These are phyloP conservation scores for Poeciliopsis turrubarensis DNA, from an alignment of 2,113 vertebrate species.

Conservation along the genomic window DNA sequence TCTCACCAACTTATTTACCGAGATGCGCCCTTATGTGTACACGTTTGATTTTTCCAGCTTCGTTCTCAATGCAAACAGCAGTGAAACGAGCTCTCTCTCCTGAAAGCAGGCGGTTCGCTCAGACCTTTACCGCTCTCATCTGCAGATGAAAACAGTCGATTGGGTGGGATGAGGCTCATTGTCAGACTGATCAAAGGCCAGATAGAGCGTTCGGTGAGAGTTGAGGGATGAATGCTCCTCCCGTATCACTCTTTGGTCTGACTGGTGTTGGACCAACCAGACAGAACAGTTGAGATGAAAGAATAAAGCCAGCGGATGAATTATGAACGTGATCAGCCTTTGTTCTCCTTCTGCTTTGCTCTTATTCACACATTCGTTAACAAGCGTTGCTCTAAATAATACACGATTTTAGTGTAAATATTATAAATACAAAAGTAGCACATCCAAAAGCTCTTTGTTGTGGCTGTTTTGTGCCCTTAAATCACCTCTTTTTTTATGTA, in stretches of 20 bases:
- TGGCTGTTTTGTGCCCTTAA: neutral
- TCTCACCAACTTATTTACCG: neutral
- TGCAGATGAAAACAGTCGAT: slow-evolving; percentile 27
- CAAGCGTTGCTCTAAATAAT: neutral
- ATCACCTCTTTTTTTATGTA: neutral
- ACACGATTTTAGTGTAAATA: neutral
- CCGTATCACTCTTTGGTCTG: slow-evolving; percentile 18
- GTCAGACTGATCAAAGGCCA: slow-evolving; percentile 50
- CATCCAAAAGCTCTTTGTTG: slow-evolving; percentile 3
- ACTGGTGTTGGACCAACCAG: neutral
- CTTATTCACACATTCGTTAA: neutral
- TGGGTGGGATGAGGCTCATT: slow-evolving; percentile 43
- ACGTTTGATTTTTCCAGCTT: slow-evolving; percentile 34
- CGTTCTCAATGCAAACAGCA: slow-evolving; percentile 43
- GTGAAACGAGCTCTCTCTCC: slow-evolving; percentile 16
- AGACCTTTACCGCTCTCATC: slow-evolving; percentile 29
- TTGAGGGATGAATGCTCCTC: slow-evolving; percentile 20
- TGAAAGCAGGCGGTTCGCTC: slow-evolving; percentile 41
- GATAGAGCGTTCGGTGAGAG: slow-evolving; percentile 29
- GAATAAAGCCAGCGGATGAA: neutral
- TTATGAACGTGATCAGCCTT: slow-evolving; percentile 1
- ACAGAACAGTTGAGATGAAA: neutral
- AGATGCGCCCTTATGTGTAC: neutral
- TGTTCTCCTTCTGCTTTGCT: neutral
- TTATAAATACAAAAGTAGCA: neutral